These are phyloP conservation scores for Rallus crepitans DNA, from an alignment of 2,797 vertebrate species.

Conservation along the genomic window DNA sequence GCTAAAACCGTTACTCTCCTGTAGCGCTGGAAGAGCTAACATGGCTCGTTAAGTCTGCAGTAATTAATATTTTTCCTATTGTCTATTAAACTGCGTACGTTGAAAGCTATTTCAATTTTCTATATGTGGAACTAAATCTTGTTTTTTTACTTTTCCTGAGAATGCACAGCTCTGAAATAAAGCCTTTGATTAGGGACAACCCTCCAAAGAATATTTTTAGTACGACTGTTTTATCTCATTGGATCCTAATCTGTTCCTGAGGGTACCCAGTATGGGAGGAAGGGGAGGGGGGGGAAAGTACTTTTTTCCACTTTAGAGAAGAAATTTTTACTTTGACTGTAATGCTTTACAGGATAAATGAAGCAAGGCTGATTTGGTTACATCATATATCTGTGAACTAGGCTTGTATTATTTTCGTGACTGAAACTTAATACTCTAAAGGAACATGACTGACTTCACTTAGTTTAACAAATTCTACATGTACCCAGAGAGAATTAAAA, in stretches of 20 bases:
- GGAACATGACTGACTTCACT: not conserved
- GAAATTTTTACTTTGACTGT: slow-evolving; percentile 40
- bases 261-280: not conserved
- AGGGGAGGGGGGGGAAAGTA: not conserved
- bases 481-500: not conserved
- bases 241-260: not conserved
- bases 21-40: not conserved
- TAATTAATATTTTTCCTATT: not conserved
- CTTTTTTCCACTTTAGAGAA: not conserved
- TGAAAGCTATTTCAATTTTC: not conserved
- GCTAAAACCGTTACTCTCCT: not conserved
- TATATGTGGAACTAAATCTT: not conserved
- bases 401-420: slow-evolving; percentile 11
- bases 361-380: slow-evolving; percentile 52
- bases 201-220: slow-evolving; percentile 38
- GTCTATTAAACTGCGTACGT: not conserved
- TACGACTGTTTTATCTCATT: not conserved
- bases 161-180: slow-evolving; percentile 11
- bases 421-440: not conserved
- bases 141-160: slow-evolving; percentile 5
- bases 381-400: not conserved
- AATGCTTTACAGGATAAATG: slow-evolving; percentile 65
- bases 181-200: not conserved
- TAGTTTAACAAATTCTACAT: slow-evolving; percentile 8
- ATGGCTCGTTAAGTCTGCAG: not conserved